These are phyloP conservation scores for Strix uralensis DNA, from an alignment of 2,113 vertebrate species.

Conservation along the genomic window DNA sequence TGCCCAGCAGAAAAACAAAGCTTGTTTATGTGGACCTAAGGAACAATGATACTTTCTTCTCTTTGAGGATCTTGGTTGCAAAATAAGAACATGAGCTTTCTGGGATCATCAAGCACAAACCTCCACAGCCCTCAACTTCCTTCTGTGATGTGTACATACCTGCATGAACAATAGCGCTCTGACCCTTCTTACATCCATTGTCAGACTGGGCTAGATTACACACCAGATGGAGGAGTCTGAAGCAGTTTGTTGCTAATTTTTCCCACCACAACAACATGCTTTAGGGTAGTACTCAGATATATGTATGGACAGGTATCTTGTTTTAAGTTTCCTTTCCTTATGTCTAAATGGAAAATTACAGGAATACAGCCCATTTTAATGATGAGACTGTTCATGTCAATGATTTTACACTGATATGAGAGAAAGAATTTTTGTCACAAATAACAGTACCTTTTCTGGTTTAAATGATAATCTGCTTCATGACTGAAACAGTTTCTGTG, in stretches of 20 bases:
- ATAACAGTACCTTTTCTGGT: background rate
- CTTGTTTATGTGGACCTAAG: background rate
- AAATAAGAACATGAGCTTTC: background rate
- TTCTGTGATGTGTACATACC: background rate
- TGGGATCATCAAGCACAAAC: background rate
- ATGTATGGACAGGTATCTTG: background rate
- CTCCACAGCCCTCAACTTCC: background rate
- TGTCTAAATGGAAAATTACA: background rate
- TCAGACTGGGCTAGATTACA: background rate
- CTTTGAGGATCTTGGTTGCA: background rate
- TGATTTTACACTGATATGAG: background rate
- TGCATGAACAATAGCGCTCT: background rate
- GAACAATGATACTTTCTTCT: background rate
- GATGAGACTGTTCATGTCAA: background rate
- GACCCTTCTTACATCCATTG: background rate
- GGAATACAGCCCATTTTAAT: background rate
- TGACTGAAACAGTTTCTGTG: background rate
- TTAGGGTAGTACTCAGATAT: background rate
- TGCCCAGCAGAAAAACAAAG: background rate
- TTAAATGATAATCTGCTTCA: background rate
- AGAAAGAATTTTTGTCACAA: background rate
- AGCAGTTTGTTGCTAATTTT: background rate
- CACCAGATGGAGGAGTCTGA: background rate
- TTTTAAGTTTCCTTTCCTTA: background rate
- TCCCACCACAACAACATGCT: background rate